phyloP scores from a whole-genome alignment of 2,888 invertebrate genomes.

The Creontiades dilutus region DNA sequence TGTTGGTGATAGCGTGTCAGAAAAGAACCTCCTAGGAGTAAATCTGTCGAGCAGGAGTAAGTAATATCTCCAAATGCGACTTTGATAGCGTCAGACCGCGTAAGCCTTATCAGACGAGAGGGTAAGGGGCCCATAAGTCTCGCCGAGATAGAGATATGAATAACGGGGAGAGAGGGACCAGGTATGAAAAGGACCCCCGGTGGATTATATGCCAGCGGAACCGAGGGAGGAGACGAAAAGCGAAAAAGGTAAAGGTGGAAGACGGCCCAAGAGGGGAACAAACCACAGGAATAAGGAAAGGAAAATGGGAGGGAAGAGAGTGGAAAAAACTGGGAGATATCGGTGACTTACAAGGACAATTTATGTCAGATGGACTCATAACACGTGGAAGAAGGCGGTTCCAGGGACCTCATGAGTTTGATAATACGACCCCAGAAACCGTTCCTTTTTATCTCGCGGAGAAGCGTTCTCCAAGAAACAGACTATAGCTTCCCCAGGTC shows the following conservation, averaged over 20 bases:
- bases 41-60: constrained; percentile 52
- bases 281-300: constrained; percentile 24
- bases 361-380: constrained; percentile 66
- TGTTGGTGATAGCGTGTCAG: background rate
- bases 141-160: constrained; percentile 48
- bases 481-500: background rate
- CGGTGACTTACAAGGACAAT: constrained; percentile 69
- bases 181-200: background rate
- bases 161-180: constrained; percentile 1
- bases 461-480: constrained; percentile 7
- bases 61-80: constrained; percentile 60
- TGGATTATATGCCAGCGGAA: constrained; percentile 31
- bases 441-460: constrained; percentile 10
- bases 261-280: background rate
- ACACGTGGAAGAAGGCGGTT: constrained; percentile 60
- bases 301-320: background rate
- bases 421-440: constrained; percentile 8
- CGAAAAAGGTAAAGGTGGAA: constrained; percentile 10
- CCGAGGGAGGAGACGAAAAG: background rate
- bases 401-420: constrained; percentile 22
- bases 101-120: constrained; percentile 31
- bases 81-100: constrained; percentile 56
- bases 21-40: constrained; percentile 20
- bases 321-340: constrained; percentile 63
- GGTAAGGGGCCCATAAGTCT: constrained; percentile 24